Evolutionary conservation across 1,140 invertebrate genomes (phyloP), one percentile per base, ranked within the genome.

Genomic region (Sycophaga agraensis): DNA sequence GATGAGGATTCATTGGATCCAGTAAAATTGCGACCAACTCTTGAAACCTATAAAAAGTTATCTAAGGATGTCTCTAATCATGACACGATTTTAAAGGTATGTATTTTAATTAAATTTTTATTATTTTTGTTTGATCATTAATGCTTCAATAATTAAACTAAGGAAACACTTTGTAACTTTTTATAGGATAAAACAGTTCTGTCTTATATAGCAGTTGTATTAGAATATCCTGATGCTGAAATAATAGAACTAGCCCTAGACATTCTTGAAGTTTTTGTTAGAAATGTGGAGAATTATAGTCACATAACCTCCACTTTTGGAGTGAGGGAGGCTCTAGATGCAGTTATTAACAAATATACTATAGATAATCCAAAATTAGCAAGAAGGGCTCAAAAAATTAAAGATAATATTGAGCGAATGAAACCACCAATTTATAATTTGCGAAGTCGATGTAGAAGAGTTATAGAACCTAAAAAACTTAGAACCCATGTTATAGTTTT

Each of bases 301-400:
- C 79, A 81, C 59, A 73, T 82, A 77, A 80, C 79, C 53, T 78
- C 80, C 14, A 81, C 79, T 0, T 82, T 82, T 66, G 79, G 79
- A 2, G 71, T 82, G 5, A 70, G 78, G 1, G 80, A 82, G 59
- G 76, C 80, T 0, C 66, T 82, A 0, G 80, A 82, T 49, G 70
- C 76, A 5, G 69, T 77, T 53, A 71, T 76, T 17, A 73, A 81
- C 45, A 80, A 77, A 28, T 79, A 79, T 63, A 63, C 58, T 24
- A 35, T 74, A 45, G 70, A 73, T 16, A 70, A 80, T 50, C 71
- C 76, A 43, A 71, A 78, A 51, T 62, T 79, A 42, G 75, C 69
- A 0, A 75, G 70, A 61, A 70, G 72, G 51, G 77, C 77, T 0
- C 75, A 80, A 56, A 55, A 65, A 42, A 68, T 81, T 9, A 79